Evolutionary conservation across 1,140 invertebrate species (phyloP).

Genomic region (Kradibia gibbosae): DNA sequence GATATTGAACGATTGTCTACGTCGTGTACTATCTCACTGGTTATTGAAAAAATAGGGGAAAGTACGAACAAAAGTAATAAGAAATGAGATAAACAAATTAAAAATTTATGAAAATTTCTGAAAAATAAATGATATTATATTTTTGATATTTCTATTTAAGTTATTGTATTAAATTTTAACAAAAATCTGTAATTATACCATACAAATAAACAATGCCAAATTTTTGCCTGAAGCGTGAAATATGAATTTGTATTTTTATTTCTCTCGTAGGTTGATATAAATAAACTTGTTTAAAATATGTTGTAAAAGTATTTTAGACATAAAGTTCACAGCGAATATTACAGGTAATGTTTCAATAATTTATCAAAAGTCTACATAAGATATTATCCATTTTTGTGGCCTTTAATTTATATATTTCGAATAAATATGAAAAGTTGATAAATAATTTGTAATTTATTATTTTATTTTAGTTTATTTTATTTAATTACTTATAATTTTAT

Average conservation of each 20-base stretch:
- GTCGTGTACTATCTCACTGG: not conserved
- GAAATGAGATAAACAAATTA: not conserved
- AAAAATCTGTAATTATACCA: not conserved
- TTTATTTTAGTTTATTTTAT: no score
- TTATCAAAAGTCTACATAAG: no score
- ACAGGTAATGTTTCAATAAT: no score
- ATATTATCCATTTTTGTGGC: no score
- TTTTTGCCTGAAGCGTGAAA: not conserved
- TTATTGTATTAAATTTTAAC: not conserved
- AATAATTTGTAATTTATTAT: no score
- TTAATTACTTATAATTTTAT: no score
- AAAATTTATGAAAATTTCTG: not conserved
- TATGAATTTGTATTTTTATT: not conserved
- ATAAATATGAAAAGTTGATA: no score
- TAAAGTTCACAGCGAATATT: no score
- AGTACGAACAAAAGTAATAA: not conserved
- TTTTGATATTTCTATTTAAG: not conserved
- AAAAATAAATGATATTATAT: not conserved
- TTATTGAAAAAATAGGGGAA: not conserved
- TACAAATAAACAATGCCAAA: not conserved
- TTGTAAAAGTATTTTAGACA: not conserved
- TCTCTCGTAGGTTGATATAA: not conserved
- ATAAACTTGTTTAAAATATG: not conserved
- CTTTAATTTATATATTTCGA: no score
- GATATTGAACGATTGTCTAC: slow-evolving; percentile 21